Percentiles rank a stretch among this genome's conserved stretches.
Conservation (phyloP, 2,797 vertebrate species). For the Leucoraja ocellata region DNA sequence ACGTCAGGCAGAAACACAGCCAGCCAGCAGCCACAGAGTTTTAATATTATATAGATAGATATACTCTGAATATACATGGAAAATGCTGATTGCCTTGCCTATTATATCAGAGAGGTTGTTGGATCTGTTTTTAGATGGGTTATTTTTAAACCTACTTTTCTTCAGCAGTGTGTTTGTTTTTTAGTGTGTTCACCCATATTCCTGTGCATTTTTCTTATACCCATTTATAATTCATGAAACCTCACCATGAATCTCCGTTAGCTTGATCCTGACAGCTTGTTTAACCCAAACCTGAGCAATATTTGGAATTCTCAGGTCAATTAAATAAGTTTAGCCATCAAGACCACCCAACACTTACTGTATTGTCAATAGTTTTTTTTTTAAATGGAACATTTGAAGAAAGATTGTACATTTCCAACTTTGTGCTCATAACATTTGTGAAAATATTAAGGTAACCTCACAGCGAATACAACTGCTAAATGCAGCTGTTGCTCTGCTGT, state of each 20-base stretch:
- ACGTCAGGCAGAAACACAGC: no score
- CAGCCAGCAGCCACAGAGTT: no score
- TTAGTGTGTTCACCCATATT: neutral
- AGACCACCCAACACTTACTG: neutral
- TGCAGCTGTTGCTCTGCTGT: neutral
- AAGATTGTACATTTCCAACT: neutral
- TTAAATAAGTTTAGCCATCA: neutral
- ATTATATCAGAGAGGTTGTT: neutral
- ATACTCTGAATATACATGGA: neutral
- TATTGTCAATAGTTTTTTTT: neutral
- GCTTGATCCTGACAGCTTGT: neutral
- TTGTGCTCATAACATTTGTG: neutral
- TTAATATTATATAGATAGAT: no score
- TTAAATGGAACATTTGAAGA: neutral
- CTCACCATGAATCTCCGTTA: neutral
- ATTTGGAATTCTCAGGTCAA: neutral
- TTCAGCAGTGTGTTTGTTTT: neutral
- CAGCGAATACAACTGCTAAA: neutral
- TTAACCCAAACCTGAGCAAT: neutral
- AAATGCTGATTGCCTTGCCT: neutral
- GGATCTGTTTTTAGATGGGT: neutral
- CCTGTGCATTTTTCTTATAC: neutral
- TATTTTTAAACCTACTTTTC: neutral
- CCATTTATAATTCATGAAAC: neutral
- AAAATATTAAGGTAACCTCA: neutral